A percentile compares a stretch with the other conserved stretches of the same genome.
phyloP scores from a whole-genome alignment of 2,888 invertebrate species.

The Andrena minutula region DNA sequence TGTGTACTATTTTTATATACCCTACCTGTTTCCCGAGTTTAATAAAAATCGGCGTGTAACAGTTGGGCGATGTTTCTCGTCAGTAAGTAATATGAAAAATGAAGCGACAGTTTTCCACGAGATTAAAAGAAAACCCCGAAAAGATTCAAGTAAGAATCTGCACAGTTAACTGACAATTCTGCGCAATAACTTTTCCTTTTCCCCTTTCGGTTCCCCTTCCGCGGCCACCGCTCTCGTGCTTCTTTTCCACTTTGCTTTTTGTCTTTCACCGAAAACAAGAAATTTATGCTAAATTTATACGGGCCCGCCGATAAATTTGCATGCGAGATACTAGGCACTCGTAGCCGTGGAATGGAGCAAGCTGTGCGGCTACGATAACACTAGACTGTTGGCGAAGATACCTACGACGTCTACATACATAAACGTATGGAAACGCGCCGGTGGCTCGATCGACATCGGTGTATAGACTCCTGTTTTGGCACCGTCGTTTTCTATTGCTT shows the following conservation, averaged over 20 bases:
- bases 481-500: slow-evolving; percentile 46
- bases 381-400: slow-evolving; percentile 64
- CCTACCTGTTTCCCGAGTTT: no score
- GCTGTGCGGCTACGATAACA: slow-evolving; percentile 77
- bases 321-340: slow-evolving; percentile 76
- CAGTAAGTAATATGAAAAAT: no score
- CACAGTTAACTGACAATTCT: not conserved
- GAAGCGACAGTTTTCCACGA: no score
- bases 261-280: slow-evolving; percentile 76
- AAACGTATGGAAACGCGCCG: slow-evolving; percentile 47
- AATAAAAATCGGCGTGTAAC: no score
- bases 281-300: slow-evolving; percentile 80
- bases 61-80: no score
- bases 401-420: slow-evolving; percentile 52
- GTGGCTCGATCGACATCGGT: slow-evolving; percentile 38
- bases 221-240: slow-evolving; percentile 11
- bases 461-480: slow-evolving; percentile 64
- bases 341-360: slow-evolving; percentile 75
- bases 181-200: not conserved
- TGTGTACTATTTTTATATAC: no score
- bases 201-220: not conserved
- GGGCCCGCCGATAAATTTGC: slow-evolving; percentile 74
- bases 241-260: slow-evolving; percentile 32
- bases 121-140: not conserved
- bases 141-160: no score